These are phyloP conservation scores for Spondyliosoma cantharus DNA, from an alignment of 2,797 vertebrate species.

Conservation along the genomic window DNA sequence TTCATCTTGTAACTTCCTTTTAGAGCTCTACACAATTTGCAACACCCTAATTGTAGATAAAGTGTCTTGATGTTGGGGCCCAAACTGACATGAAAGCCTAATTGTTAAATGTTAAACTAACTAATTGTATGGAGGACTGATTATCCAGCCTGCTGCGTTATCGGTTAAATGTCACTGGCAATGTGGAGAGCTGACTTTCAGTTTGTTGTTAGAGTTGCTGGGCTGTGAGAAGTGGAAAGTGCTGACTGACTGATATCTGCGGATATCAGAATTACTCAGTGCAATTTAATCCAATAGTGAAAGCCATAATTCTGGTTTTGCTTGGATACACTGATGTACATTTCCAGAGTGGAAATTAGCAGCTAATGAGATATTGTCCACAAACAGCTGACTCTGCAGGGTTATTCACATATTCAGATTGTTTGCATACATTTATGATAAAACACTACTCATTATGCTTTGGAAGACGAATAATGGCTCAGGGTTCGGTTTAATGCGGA, in stretches of 20 bases:
- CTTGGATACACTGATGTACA: not conserved
- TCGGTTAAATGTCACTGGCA: conserved; percentile 9
- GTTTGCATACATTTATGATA: conserved; percentile 31
- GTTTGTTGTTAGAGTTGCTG: not conserved
- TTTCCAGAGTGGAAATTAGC: conserved; percentile 19
- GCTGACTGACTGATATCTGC: conserved; percentile 16
- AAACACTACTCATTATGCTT: not conserved
- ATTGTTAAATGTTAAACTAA: conserved; percentile 7
- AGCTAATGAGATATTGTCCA: conserved; percentile 29
- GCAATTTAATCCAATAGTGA: conserved; percentile 3
- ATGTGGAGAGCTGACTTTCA: not conserved
- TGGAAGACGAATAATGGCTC: conserved; percentile 4
- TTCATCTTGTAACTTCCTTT: not conserved
- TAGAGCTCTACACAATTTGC: not conserved
- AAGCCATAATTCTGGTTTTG: not conserved
- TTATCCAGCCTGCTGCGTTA: not conserved
- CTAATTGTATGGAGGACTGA: not conserved
- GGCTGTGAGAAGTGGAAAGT: not conserved
- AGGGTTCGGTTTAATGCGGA: conserved; percentile 32
- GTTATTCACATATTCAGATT: conserved; percentile 37
- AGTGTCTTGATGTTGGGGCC: not conserved
- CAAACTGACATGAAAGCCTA: not conserved
- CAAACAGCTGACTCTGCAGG: conserved; percentile 20
- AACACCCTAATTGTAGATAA: conserved; percentile 12
- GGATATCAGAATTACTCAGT: not conserved